These are phyloP conservation scores for Philaenus spumarius DNA, from an alignment of 1,140 invertebrate genomes.

Conservation along the genomic window DNA sequence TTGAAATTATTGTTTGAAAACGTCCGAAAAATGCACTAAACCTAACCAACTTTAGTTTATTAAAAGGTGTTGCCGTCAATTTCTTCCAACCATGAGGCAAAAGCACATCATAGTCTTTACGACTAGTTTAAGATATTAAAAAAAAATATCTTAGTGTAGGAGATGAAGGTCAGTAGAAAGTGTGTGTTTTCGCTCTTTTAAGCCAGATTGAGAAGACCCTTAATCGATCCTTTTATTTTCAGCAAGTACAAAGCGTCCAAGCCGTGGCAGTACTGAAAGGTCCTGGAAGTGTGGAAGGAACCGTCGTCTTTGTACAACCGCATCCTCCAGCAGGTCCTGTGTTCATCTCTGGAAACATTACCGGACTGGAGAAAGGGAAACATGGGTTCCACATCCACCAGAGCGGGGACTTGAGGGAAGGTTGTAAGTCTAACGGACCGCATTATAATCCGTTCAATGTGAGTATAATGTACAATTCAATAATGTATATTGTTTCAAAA, in stretches of 20 bases:
- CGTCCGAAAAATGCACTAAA: too few relatives aligned
- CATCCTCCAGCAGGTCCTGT: constrained; percentile 39
- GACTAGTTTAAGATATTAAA: too few relatives aligned
- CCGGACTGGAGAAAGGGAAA: constrained; percentile 47
- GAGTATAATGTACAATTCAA: too few relatives aligned
- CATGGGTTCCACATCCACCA: constrained; percentile 75
- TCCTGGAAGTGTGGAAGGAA: constrained; percentile 14
- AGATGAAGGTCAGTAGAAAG: too few relatives aligned
- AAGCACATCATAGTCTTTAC: too few relatives aligned
- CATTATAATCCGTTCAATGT: constrained; percentile 43
- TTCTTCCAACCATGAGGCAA: too few relatives aligned
- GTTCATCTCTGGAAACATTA: constrained; percentile 48
- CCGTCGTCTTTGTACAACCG: constrained; percentile 20
- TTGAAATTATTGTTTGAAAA: too few relatives aligned
- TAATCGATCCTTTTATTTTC: neutral
- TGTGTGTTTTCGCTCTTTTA: too few relatives aligned
- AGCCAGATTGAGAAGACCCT: too few relatives aligned
- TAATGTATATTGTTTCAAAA: neutral
- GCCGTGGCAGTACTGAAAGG: constrained; percentile 15
- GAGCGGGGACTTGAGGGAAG: constrained; percentile 59
- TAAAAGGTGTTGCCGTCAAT: too few relatives aligned
- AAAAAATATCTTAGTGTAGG: too few relatives aligned
- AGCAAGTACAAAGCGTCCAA: constrained; percentile 8
- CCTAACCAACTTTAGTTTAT: too few relatives aligned
- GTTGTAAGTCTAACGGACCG: constrained; percentile 43